Conservation (phyloP, 2,113 vertebrate species). For the Thymallus thymallus region DNA sequence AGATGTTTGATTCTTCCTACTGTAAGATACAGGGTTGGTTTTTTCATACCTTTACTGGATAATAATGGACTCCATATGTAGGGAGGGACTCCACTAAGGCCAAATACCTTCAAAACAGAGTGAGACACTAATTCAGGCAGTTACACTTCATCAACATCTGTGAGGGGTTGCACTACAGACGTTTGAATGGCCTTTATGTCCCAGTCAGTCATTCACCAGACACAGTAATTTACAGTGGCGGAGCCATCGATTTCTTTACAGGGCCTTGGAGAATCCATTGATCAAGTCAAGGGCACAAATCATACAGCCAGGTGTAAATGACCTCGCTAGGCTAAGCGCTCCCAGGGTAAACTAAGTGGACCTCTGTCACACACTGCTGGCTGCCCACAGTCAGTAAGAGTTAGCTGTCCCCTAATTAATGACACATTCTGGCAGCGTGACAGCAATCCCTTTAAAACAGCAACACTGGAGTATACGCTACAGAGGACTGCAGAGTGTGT, state of each 20-base stretch:
- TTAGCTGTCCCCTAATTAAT: slow-evolving; percentile 54
- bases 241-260: slow-evolving; percentile 53
- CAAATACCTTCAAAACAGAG: slow-evolving; percentile 84
- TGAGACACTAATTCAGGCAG: slow-evolving; percentile 28
- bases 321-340: slow-evolving; percentile 33
- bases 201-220: slow-evolving; percentile 36
- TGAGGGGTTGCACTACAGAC: slow-evolving; percentile 29
- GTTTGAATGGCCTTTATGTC: slow-evolving; percentile 45
- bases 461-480: slow-evolving; percentile 11
- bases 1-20: slow-evolving; percentile 7
- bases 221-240: slow-evolving; percentile 50
- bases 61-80: slow-evolving; percentile 98
- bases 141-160: slow-evolving; percentile 53
- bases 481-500: neutral
- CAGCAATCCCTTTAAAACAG: slow-evolving; percentile 34
- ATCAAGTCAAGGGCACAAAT: slow-evolving; percentile 67
- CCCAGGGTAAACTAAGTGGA: slow-evolving; percentile 36
- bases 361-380: slow-evolving; percentile 28
- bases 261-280: slow-evolving; percentile 51
- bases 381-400: slow-evolving; percentile 25
- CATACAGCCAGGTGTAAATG: slow-evolving; percentile 31
- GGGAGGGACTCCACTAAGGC: slow-evolving; percentile 91
- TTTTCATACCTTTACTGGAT: slow-evolving; percentile 90
- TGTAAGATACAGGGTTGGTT: slow-evolving; percentile 22
- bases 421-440: slow-evolving; percentile 47